Conservation (phyloP, 35 echinoderm and acorn worm species). For the Amphiura filiformis region DNA sequence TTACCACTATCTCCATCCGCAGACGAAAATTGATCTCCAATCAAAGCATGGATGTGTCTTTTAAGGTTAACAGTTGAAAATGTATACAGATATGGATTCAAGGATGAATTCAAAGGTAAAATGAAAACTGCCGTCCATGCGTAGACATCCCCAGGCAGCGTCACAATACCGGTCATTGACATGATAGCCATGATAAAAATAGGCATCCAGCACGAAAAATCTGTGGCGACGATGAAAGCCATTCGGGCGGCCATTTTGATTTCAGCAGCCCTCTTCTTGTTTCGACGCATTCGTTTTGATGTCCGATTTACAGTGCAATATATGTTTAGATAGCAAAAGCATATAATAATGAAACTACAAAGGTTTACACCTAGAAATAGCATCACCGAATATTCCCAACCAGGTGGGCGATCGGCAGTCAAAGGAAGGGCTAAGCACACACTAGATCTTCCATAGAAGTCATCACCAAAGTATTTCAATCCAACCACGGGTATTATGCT, state of each 20-base stretch:
- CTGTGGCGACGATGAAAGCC: constrained; percentile 50
- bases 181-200: constrained; percentile 60
- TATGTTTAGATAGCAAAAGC: constrained; percentile 42
- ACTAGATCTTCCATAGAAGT: constrained; percentile 87
- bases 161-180: constrained; percentile 4
- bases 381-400: constrained; percentile 40
- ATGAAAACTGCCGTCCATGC: constrained; percentile 82
- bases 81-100: constrained; percentile 85
- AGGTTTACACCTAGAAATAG: constrained; percentile 48
- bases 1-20: background rate
- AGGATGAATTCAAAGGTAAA: constrained; percentile 76
- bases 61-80: constrained; percentile 14
- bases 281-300: background rate
- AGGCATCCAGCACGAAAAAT: constrained; percentile 69
- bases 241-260: constrained; percentile 54
- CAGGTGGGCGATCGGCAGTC: constrained; percentile 53
- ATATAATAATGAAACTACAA: constrained; percentile 22
- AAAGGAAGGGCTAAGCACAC: constrained; percentile 86
- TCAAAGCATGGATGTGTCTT: background rate
- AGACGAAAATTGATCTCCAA: background rate
- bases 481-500: constrained; percentile 14
- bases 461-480: constrained; percentile 47
- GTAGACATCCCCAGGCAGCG: constrained; percentile 42
- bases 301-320: constrained; percentile 27
- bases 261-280: constrained; percentile 17